These are phyloP conservation scores for Agrenia bidenticulata DNA, from an alignment of 2,888 invertebrate genomes.

Conservation along the genomic window DNA sequence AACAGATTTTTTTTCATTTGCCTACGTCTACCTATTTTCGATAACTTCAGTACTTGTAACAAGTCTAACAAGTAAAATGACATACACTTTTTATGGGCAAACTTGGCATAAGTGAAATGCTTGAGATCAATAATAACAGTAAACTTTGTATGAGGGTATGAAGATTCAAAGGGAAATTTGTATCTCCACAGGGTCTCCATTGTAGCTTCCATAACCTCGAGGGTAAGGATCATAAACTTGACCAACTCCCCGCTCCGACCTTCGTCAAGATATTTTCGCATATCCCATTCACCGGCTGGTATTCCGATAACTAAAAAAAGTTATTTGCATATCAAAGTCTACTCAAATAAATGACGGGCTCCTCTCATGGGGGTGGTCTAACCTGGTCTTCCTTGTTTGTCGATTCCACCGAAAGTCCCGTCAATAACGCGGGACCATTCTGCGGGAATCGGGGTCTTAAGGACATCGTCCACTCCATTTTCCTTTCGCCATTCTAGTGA, in stretches of 20 bases:
- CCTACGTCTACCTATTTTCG: background rate
- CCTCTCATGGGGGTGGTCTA: background rate
- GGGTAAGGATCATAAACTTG: conserved; percentile 23
- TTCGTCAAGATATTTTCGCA: conserved; percentile 25
- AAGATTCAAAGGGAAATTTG: conserved; percentile 23
- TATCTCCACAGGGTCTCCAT: conserved; percentile 32
- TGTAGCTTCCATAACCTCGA: conserved; percentile 32
- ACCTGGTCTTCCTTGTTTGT: conserved; percentile 36
- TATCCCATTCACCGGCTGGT: conserved; percentile 36
- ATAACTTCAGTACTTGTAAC: background rate
- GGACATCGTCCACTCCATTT: conserved; percentile 25
- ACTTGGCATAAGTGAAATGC: conserved; percentile 30
- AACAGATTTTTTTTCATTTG: conserved; percentile 5
- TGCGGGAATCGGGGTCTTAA: conserved; percentile 11
- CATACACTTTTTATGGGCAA: conserved; percentile 37
- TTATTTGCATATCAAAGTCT: background rate
- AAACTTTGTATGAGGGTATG: conserved; percentile 29
- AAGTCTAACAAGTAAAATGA: no score
- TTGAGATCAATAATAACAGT: conserved; percentile 34
- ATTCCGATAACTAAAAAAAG: conserved; percentile 26
- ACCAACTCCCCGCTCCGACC: conserved; percentile 26
- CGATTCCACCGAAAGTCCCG: conserved; percentile 33
- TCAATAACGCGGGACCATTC: conserved; percentile 21
- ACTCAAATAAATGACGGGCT: background rate
- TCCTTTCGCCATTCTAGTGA: conserved; percentile 30